Evolutionary conservation across 2,113 vertebrate genomes (phyloP).

Genomic region (Myotis yumanensis): DNA sequence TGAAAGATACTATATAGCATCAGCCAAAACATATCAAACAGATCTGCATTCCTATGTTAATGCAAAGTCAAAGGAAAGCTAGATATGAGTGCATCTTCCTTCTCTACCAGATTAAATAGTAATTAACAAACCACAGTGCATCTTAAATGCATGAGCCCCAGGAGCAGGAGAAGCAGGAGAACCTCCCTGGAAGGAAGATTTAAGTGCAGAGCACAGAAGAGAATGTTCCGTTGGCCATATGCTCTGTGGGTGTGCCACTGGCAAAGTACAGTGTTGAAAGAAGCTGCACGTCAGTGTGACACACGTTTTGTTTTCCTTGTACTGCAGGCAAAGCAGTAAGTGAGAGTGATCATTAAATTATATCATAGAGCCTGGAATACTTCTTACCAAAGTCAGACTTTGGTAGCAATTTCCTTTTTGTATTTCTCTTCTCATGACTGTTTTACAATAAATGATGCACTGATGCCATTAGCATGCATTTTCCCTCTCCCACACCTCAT

Average conservation of each 20-base stretch:
- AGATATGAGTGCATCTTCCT: not conserved
- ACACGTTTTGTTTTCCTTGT: not conserved
- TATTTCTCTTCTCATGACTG: not conserved
- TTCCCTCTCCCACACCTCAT: not conserved
- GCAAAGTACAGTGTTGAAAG: not conserved
- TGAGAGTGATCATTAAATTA: not conserved
- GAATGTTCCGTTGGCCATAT: slow-evolving; percentile 47
- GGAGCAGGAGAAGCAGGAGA: not conserved
- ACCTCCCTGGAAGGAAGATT: not conserved
- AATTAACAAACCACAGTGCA: not conserved
- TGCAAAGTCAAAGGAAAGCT: not conserved
- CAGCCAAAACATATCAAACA: not conserved
- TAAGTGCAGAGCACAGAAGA: not conserved
- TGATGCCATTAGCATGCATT: not conserved
- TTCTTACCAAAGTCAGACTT: not conserved
- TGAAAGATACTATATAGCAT: not conserved
- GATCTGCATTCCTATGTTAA: not conserved
- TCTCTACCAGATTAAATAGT: not conserved
- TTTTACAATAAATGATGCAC: not conserved
- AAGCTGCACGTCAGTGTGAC: slow-evolving; percentile 21
- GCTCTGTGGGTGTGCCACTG: slow-evolving; percentile 40
- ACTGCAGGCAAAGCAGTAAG: not conserved
- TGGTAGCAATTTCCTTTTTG: not conserved
- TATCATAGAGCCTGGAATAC: not conserved
- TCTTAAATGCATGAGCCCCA: not conserved